Evolutionary conservation across 2,797 vertebrate species (phyloP).

Genomic region (Cossypha caffra): DNA sequence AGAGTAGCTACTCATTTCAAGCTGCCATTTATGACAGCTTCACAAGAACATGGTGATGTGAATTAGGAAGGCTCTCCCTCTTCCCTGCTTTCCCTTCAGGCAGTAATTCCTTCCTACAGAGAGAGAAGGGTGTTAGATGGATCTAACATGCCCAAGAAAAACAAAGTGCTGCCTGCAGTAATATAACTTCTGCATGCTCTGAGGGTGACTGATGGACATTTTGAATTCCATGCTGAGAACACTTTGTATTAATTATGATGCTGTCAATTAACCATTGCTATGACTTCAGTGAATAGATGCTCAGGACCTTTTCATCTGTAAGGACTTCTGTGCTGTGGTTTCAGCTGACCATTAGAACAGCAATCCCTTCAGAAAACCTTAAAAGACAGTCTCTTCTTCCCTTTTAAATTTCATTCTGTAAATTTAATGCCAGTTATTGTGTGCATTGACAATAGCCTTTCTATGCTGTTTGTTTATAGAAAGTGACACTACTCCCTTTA

Average conservation of each 20-base stretch:
- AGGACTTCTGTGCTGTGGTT: background rate
- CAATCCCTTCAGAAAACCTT: background rate
- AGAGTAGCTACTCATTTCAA: background rate
- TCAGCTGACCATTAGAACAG: background rate
- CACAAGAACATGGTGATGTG: background rate
- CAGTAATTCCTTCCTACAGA: background rate
- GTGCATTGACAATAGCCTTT: background rate
- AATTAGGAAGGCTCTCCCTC: background rate
- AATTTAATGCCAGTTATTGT: background rate
- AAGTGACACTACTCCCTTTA: background rate
- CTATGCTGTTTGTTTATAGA: slow-evolving; percentile 9
- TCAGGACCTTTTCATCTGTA: background rate
- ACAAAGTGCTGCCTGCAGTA: background rate
- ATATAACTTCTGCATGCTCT: background rate
- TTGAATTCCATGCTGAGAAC: background rate
- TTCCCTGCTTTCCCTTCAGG: background rate
- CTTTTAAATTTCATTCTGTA: background rate
- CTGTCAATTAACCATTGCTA: background rate
- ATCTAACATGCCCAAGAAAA: background rate
- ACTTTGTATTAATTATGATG: background rate
- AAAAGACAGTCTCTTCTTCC: background rate
- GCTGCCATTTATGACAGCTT: background rate
- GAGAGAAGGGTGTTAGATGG: background rate
- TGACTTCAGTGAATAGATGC: background rate
- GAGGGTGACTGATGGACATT: background rate